phyloP scores from a whole-genome alignment of 2,113 vertebrate species.

The Mormyrus iriodes region DNA sequence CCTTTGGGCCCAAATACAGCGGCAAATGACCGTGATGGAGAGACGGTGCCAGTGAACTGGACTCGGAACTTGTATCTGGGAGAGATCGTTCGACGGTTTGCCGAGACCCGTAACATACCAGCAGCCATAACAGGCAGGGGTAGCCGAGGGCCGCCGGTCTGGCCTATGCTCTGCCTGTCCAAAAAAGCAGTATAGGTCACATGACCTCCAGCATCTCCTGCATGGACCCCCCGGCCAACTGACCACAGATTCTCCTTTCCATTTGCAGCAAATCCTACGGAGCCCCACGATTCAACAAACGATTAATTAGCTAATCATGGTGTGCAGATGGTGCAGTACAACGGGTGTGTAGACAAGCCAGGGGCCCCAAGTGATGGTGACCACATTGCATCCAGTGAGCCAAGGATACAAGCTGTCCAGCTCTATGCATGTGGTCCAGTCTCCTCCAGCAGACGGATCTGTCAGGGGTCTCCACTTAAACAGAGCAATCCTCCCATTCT shows the following conservation, averaged over 20 bases:
- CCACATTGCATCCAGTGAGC: neutral
- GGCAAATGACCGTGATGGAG: neutral
- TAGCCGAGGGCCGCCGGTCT: neutral
- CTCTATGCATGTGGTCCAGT: conserved; percentile 71
- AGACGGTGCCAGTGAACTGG: neutral
- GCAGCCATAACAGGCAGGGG: neutral
- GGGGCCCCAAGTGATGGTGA: too few species aligned
- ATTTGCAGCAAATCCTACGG: neutral
- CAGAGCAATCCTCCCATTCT: conserved; percentile 75
- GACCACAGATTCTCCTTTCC: neutral
- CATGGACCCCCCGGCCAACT: neutral
- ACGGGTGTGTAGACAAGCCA: neutral
- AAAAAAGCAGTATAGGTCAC: neutral
- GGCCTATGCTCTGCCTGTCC: neutral
- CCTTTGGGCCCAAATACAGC: neutral
- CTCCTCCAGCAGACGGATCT: conserved; percentile 52
- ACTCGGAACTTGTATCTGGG: neutral
- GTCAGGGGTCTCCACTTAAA: conserved; percentile 72
- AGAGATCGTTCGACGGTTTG: neutral
- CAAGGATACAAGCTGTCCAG: conserved; percentile 72
- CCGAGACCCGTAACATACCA: neutral
- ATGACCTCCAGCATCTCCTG: neutral
- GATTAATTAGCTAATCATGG: neutral
- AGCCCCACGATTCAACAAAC: neutral
- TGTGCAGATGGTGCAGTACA: neutral